Evolutionary conservation across 2,113 vertebrate genomes (phyloP).

Genomic region (Microtus montanus): DNA sequence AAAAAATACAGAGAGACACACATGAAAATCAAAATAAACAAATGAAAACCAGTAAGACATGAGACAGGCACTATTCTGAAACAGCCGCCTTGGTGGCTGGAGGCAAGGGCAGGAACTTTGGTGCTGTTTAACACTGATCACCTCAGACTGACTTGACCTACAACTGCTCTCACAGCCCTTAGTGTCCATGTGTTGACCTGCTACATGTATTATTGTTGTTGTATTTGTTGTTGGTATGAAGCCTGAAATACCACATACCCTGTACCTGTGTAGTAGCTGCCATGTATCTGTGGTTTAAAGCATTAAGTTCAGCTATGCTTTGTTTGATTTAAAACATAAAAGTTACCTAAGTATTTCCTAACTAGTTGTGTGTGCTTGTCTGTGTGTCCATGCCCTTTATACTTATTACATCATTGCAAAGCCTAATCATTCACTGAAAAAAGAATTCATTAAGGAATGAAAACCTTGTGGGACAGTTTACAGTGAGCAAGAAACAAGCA

Average conservation of each 20-base stretch:
- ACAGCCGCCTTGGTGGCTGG: not conserved
- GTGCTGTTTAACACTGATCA: not conserved
- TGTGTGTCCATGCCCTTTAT: too few species aligned
- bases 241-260: not conserved
- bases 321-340: not conserved
- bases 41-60: not conserved
- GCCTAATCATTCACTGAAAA: not conserved
- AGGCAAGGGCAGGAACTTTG: accelerated
- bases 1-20: too few species aligned
- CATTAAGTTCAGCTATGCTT: not conserved
- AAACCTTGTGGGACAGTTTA: not conserved
- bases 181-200: not conserved
- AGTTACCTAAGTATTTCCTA: not conserved
- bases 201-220: not conserved
- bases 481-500: not conserved
- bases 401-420: not conserved
- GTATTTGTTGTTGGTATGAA: not conserved
- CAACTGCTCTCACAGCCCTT: not conserved
- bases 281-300: not conserved
- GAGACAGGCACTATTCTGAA: not conserved
- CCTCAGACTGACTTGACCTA: too few species aligned
- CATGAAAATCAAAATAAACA: not conserved
- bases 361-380: not conserved
- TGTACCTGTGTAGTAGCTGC: not conserved
- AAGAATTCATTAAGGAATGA: not conserved